These are phyloP conservation scores for Drosophila simulans DNA, from an alignment of 1,140 invertebrate species.

Conservation along the genomic window DNA sequence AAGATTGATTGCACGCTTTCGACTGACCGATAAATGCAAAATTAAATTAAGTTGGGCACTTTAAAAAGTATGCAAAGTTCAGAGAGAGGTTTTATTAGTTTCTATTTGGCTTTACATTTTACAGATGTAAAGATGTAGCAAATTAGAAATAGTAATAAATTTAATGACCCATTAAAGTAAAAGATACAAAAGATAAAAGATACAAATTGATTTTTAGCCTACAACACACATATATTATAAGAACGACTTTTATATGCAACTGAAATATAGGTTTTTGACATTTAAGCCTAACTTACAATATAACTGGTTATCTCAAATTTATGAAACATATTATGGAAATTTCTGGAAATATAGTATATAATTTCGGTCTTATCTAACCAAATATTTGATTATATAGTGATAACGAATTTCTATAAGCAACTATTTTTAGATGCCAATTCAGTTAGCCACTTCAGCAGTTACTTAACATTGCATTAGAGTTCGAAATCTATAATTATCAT, in stretches of 20 bases:
- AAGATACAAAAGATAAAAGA: not conserved
- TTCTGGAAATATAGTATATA: too few relatives aligned
- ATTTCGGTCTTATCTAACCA: not conserved
- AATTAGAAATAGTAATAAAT: too few relatives aligned
- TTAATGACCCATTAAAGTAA: not conserved
- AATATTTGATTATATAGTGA: not conserved
- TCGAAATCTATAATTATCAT: not conserved
- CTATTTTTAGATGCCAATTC: too few relatives aligned
- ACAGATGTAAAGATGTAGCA: too few relatives aligned
- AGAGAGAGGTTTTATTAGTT: too few relatives aligned
- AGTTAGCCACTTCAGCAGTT: too few relatives aligned
- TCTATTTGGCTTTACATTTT: too few relatives aligned
- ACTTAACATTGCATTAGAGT: too few relatives aligned
- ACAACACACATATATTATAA: not conserved
- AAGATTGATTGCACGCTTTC: constrained; percentile 12
- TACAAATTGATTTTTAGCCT: not conserved
- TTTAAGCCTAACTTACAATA: too few relatives aligned
- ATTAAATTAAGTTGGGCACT: not conserved
- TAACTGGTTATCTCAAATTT: not conserved
- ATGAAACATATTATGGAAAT: too few relatives aligned
- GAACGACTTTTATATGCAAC: not conserved
- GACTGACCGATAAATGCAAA: not conserved
- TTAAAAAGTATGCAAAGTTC: not conserved
- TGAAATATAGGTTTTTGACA: not conserved
- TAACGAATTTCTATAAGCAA: too few relatives aligned